Conservation (phyloP, 2,888 invertebrate genomes). For the Drosophila kanekoi region DNA sequence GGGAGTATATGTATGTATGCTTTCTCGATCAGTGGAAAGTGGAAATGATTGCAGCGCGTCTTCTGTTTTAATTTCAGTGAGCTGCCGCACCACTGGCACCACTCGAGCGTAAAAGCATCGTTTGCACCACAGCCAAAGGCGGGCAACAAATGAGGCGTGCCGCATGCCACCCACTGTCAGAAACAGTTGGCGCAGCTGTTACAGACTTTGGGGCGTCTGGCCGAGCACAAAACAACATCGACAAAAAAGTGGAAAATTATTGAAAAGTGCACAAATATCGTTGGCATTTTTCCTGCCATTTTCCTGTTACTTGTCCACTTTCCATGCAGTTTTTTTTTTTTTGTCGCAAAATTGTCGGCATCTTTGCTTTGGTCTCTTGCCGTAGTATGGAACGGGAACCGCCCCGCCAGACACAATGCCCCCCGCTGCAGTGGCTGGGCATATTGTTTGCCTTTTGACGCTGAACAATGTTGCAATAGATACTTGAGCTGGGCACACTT, state of each 20-base stretch:
- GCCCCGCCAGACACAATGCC: conserved; percentile 27
- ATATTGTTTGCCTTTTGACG: conserved; percentile 67
- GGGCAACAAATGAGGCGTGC: conserved; percentile 12
- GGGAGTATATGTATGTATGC: not conserved
- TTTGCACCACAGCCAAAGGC: conserved; percentile 35
- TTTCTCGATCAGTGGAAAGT: conserved; percentile 41
- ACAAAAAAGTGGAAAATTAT: conserved; percentile 37
- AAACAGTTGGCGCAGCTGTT: conserved; percentile 40
- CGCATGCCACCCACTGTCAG: conserved; percentile 45
- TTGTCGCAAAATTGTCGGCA: conserved; percentile 40
- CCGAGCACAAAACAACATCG: not conserved
- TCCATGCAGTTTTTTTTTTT: conserved; percentile 2
- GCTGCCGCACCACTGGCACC: conserved; percentile 7
- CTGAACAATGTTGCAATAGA: conserved; percentile 38
- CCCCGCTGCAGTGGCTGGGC: conserved; percentile 7
- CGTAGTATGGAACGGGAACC: not conserved
- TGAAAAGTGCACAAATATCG: conserved; percentile 41
- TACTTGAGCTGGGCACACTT: conserved; percentile 33
- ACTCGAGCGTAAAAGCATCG: conserved; percentile 8
- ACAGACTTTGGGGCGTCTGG: conserved; percentile 11
- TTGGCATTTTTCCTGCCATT: conserved; percentile 29
- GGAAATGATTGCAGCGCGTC: conserved; percentile 14
- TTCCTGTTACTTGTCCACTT: conserved; percentile 26
- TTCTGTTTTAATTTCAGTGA: conserved; percentile 14
- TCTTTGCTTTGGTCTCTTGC: conserved; percentile 21